phyloP scores from a whole-genome alignment of 2,888 invertebrate species.

The Ethmia dodecea region DNA sequence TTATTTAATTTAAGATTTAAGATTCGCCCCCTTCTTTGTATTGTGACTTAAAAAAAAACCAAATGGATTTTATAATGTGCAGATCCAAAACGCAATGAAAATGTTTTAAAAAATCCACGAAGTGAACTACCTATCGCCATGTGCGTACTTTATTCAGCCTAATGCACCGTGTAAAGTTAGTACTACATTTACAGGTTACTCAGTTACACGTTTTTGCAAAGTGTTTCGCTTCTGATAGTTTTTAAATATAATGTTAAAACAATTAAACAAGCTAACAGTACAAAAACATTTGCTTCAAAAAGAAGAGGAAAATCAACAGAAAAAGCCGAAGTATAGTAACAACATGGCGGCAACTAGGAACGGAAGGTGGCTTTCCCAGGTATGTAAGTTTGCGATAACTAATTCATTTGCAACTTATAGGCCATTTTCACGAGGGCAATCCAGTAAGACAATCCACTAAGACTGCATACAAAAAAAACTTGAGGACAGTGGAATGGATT shows the following conservation, averaged over 20 bases:
- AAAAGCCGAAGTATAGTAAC: conserved; percentile 38
- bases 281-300: conserved; percentile 54
- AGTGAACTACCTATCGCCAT: background rate
- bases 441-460: too few relatives aligned
- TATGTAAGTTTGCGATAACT: conserved; percentile 17
- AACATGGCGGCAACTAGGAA: conserved; percentile 48
- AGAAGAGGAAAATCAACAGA: conserved; percentile 41
- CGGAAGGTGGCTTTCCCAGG: conserved; percentile 52
- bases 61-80: too few relatives aligned
- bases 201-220: too few relatives aligned
- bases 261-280: conserved; percentile 51
- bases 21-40: background rate
- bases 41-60: background rate
- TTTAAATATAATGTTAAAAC: conserved; percentile 48
- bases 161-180: background rate
- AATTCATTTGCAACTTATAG: too few relatives aligned
- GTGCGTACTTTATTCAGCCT: conserved; percentile 4
- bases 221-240: too few relatives aligned
- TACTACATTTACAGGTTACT: background rate
- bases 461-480: too few relatives aligned
- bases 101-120: too few relatives aligned
- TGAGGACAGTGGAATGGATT: too few relatives aligned
- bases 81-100: too few relatives aligned
- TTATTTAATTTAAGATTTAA: too few relatives aligned
- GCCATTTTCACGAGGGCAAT: too few relatives aligned